These are phyloP conservation scores for Paramormyrops hopkinsi DNA, from an alignment of 2,797 vertebrate species.

Conservation along the genomic window DNA sequence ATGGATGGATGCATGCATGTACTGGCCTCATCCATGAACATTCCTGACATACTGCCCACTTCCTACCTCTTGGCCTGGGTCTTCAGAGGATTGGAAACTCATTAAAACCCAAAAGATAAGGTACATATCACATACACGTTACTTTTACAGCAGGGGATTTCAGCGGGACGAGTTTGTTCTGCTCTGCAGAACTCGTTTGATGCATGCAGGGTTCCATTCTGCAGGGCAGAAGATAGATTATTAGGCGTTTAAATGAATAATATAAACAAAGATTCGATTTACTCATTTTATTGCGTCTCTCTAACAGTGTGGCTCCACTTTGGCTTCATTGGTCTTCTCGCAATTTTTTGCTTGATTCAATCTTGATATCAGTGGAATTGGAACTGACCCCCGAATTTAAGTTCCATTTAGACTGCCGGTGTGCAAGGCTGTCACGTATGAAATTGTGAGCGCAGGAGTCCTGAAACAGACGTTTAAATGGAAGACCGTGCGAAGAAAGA, in stretches of 20 bases:
- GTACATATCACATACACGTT: neutral
- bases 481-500: neutral
- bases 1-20: neutral
- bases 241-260: neutral
- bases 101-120: neutral
- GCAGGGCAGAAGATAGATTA: neutral
- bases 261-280: conserved; percentile 8
- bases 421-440: neutral
- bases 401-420: neutral
- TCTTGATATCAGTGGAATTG: conserved; percentile 1
- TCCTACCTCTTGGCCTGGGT: neutral
- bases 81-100: neutral
- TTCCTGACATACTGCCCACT: neutral
- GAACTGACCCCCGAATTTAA: neutral
- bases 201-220: neutral
- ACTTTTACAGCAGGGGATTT: neutral
- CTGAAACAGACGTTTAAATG: neutral
- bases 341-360: conserved; percentile 9
- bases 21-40: neutral
- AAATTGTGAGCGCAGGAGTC: conserved; percentile 10
- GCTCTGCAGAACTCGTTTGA: conserved; percentile 1
- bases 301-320: neutral
- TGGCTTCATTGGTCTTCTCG: neutral
- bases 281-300: neutral
- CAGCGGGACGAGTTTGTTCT: neutral